Percentiles rank a stretch among this genome's conserved stretches.
These are phyloP conservation scores for Nephila pilipes DNA, from an alignment of 1,140 invertebrate species.

Conservation along the genomic window DNA sequence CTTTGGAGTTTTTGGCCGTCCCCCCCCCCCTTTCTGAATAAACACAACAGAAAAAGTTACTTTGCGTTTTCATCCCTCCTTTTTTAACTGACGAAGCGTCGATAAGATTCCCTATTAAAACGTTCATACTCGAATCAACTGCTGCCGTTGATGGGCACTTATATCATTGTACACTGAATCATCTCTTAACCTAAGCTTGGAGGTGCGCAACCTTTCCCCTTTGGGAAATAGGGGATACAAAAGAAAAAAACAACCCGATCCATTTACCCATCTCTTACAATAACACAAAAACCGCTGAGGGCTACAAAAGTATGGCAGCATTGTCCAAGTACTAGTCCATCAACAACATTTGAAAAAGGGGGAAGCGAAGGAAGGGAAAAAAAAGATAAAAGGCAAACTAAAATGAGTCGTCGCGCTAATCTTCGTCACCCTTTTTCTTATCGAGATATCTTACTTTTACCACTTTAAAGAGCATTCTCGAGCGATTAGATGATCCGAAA, in stretches of 20 bases:
- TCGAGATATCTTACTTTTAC: conserved; percentile 53
- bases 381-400: conserved; percentile 68
- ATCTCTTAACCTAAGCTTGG: conserved; percentile 9
- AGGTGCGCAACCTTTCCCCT: conserved; percentile 48
- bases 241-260: conserved; percentile 58
- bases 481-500: conserved; percentile 56
- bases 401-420: conserved; percentile 65
- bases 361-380: background rate
- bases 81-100: background rate
- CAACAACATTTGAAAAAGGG: conserved; percentile 40
- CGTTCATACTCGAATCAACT: conserved; percentile 24
- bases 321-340: conserved; percentile 68
- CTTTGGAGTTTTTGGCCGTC: too few species aligned
- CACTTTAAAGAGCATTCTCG: conserved; percentile 69
- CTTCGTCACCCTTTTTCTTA: conserved; percentile 74
- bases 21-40: too few species aligned
- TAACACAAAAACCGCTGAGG: conserved; percentile 69
- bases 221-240: conserved; percentile 27
- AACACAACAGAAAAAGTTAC: background rate
- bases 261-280: conserved; percentile 65
- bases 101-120: conserved; percentile 51
- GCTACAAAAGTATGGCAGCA: conserved; percentile 58
- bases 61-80: background rate
- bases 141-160: conserved; percentile 31
- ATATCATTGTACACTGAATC: conserved; percentile 52